Evolutionary conservation across 2,113 vertebrate genomes (phyloP).

Genomic region (Calidris pugnax): DNA sequence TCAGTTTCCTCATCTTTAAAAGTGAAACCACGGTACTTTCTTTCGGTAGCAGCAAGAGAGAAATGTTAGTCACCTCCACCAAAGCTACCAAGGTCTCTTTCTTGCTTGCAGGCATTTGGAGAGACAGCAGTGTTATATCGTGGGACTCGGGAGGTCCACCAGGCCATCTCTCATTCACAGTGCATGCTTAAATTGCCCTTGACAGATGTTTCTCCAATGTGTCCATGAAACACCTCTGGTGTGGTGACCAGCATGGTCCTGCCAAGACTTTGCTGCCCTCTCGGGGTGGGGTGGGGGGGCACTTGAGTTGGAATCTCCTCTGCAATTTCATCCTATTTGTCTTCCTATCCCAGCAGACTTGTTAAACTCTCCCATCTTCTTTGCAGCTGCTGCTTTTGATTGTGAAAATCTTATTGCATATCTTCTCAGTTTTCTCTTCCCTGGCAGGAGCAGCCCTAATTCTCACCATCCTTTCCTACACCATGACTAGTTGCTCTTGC

Average conservation of each 20-base stretch:
- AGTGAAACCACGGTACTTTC: neutral
- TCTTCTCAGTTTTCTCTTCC: neutral
- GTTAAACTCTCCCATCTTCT: neutral
- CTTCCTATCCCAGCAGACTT: neutral
- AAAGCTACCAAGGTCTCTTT: neutral
- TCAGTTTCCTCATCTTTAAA: neutral
- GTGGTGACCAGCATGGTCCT: neutral
- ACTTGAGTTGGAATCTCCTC: neutral
- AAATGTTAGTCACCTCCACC: neutral
- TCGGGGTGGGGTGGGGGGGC: too few species aligned
- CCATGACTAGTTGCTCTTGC: neutral
- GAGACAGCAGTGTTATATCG: neutral
- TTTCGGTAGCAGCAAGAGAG: neutral
- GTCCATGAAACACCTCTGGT: neutral
- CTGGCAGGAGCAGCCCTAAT: neutral
- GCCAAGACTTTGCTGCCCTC: neutral
- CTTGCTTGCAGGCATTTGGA: neutral
- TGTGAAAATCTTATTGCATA: neutral
- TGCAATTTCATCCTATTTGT: neutral
- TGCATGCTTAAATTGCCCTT: neutral
- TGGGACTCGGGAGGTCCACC: neutral
- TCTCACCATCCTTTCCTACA: neutral
- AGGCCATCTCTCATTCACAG: neutral
- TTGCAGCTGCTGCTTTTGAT: neutral
- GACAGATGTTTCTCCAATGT: neutral